phyloP scores from a whole-genome alignment of 1,140 invertebrate genomes.

The Leptonema lineaticorne region DNA sequence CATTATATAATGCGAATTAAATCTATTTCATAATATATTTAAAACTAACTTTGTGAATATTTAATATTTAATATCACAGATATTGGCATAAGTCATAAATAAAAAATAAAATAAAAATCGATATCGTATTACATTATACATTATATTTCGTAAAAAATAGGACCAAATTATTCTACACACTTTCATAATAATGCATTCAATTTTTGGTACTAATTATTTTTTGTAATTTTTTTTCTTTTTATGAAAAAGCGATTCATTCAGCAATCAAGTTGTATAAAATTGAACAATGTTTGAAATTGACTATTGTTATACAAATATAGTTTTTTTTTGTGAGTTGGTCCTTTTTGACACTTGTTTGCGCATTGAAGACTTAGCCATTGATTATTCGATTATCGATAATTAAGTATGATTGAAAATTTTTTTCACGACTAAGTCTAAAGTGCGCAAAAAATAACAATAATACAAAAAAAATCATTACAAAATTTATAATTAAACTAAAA shows the following conservation, averaged over 20 bases:
- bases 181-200: not conserved
- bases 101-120: slow-evolving; percentile 11
- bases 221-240: no score
- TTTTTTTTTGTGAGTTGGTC: no score
- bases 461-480: no score
- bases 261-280: no score
- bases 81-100: slow-evolving; percentile 39
- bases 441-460: no score
- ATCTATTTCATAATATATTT: slow-evolving; percentile 36
- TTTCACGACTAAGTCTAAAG: no score
- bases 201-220: slow-evolving; percentile 2
- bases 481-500: not conserved
- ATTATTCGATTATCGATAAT: no score
- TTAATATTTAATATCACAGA: slow-evolving; percentile 42
- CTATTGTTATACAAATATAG: slow-evolving; percentile 1
- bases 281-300: slow-evolving; percentile 1
- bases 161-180: slow-evolving; percentile 18
- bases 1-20: slow-evolving; percentile 32
- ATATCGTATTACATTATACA: not conserved
- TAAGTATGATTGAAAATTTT: no score
- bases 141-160: slow-evolving; percentile 19
- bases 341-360: no score
- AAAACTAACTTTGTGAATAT: slow-evolving; percentile 39
- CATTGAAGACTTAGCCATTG: no score
- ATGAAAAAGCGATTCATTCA: no score